Base-by-base conservation (phyloP, 1,140 invertebrate species). In the Drosophila auraria region DNA sequence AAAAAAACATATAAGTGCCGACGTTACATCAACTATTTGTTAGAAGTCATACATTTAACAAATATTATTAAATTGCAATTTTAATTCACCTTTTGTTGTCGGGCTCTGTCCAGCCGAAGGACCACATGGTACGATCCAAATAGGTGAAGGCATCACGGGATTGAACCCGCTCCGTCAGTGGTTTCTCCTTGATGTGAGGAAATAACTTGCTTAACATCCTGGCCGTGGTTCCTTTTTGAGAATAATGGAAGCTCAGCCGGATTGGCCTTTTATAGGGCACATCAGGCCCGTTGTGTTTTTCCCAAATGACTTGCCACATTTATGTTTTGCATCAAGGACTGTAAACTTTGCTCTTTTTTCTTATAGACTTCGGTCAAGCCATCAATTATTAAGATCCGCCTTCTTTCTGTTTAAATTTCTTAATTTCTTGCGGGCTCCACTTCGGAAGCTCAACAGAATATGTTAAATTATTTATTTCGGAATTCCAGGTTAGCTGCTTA, bases 141-240 rank as follows among this genome's bases (percentile, higher is more conserved):
- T 87, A 87, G 5, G 53, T 5, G 6, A 74, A 72, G 8, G 65
- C 61, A 60, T 87, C 78, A 0, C 80, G 62, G 4, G 83, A 87
- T 4, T 20, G 9, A 1, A 65, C 54, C 6, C 8, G 4, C 25
- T 65, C 70, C 3, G 40, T 23, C 20, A 62, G 25, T 0, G 81
- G 17, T 20, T 25, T 8, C 14, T 40, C 30, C 14, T 65, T 42
- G 3, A 68, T 45, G 6, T 63, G 58, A 7, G 69, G 47, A 20
- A 87, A 83, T 5, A 81, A 8, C 20, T 74, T 78, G 44, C 25
- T 57, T 7, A 83, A 53, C 83, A 87, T 87, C 50, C 65, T 74
- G 30, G 0, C n/a, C 4, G 33, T 3, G 4, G 30, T 49, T 30
- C 7, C 9, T 36, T 17, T 14, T 2, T 1, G 20, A 25, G 5